Percentiles rank a stretch among this genome's conserved stretches.
Evolutionary conservation across 2,888 invertebrate genomes (phyloP).

Genomic region (Spialia ferax): DNA sequence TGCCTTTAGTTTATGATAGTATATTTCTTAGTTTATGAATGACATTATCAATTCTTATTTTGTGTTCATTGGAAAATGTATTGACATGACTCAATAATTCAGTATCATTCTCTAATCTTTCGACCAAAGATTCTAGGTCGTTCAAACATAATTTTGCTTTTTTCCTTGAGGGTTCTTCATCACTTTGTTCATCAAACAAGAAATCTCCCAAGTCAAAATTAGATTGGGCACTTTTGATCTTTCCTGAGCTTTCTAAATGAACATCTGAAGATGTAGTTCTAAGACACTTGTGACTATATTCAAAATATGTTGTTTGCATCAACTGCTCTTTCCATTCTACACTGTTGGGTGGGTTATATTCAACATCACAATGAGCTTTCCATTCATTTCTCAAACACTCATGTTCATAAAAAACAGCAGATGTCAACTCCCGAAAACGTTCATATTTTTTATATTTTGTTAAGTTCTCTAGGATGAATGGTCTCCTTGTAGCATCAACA

Average conservation of each 20-base stretch:
- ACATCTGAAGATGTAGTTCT: conserved; percentile 14
- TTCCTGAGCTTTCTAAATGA: background rate
- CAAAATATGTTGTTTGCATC: conserved; percentile 42
- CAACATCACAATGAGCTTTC: conserved; percentile 47
- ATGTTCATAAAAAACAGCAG: conserved; percentile 43
- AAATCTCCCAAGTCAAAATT: conserved; percentile 72
- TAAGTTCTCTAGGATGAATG: conserved; percentile 45
- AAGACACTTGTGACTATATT: conserved; percentile 62
- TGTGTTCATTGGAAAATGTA: conserved; percentile 55
- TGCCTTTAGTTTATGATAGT: conserved; percentile 43
- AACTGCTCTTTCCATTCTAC: conserved; percentile 47
- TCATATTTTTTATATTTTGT: conserved; percentile 44
- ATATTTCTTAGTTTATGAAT: conserved; percentile 66
- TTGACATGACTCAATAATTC: conserved; percentile 57
- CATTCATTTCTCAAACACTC: conserved; percentile 51
- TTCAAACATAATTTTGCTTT: conserved; percentile 61
- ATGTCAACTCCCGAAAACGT: conserved; percentile 38
- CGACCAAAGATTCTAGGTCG: conserved; percentile 59
- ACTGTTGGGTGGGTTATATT: conserved; percentile 15
- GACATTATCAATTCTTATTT: conserved; percentile 59
- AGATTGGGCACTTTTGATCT: conserved; percentile 47
- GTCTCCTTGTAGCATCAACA: conserved; percentile 48
- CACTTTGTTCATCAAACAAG: conserved; percentile 53
- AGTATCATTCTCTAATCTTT: conserved; percentile 62
- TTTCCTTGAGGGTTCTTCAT: conserved; percentile 65